Evolutionary conservation across 2,888 invertebrate species (phyloP), one percentile per base, ranked within the genome.

Genomic region (Mactromeris polynyma): DNA sequence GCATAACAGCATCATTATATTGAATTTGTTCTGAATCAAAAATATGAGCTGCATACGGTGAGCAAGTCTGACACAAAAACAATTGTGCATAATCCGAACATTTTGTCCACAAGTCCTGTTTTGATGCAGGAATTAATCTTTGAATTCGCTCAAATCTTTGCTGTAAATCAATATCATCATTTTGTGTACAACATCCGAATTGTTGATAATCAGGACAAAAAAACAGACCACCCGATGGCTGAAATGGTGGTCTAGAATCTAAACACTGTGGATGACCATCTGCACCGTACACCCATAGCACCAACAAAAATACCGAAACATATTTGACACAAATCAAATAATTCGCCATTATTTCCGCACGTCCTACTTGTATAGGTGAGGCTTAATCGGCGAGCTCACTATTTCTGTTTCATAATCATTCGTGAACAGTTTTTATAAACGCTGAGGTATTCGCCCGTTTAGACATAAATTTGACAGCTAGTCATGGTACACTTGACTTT

Each of bases 31-130:
- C 96, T 0, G 95, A 94, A 81, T 95, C 95, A 89, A 94, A 96
- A 17, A 96, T 93, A 88, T 96, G 96, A 11, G 96, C 96, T 0
- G 96, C 96, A 85, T 95, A 96, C 0, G 96, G 96, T 0, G 96
- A 96, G 88, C 96, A 96, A 38, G 93, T 92, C 87, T 95, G 95
- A 87, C 96, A 96, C 14, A 96, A 79, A 19, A 96, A 82, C 26
- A 94, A 93, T 81, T 92, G 89, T 0, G 95, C 89, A 83, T 93
- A 94, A 17, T 88, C 80, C 3, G 91, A 84, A 89, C 96, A 96
- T 9, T 78, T 78, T 31, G 36, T 77, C 93, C 93, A 93, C 36
- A 78, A 31, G 54, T 51, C 26, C 0, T 87, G 80, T 36, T 87
- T 54, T n/a, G n/a, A 38, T 17, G 64, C 31, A 9, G 88, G 46